These are phyloP conservation scores for Aromia moschata DNA, from an alignment of 2,888 invertebrate species.

Conservation along the genomic window DNA sequence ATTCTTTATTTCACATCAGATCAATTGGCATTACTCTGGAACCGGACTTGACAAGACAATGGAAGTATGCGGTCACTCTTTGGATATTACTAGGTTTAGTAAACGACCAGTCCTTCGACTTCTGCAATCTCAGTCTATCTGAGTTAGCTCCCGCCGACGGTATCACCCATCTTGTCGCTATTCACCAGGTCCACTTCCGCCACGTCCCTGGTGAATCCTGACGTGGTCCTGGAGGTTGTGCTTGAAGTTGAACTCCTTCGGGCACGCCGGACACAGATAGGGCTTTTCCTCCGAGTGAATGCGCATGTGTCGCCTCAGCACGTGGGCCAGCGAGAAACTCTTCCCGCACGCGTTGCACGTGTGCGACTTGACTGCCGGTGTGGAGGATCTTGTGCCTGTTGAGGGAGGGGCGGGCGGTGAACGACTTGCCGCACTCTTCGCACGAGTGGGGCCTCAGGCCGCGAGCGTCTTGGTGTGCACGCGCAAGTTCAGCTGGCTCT, in stretches of 20 bases:
- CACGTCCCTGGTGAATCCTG: constrained; percentile 27
- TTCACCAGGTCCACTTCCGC: no score
- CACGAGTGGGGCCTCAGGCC: constrained; percentile 36
- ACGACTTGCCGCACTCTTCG: constrained; percentile 32
- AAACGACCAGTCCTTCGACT: no score
- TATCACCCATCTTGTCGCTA: no score
- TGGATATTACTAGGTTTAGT: no score
- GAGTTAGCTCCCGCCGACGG: no score
- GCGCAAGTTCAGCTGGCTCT: neutral
- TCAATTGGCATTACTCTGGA: no score
- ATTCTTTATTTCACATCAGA: no score
- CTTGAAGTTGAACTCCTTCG: constrained; percentile 34
- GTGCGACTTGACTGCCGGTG: constrained; percentile 28
- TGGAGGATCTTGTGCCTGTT: constrained; percentile 34
- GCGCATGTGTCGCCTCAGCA: constrained; percentile 30
- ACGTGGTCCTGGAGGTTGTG: constrained; percentile 32
- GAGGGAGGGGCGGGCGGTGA: constrained; percentile 25
- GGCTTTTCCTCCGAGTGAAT: constrained; percentile 32
- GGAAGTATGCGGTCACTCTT: no score
- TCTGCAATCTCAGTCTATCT: no score
- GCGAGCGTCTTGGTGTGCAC: constrained; percentile 25
- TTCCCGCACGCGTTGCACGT: constrained; percentile 33
- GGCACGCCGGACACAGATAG: constrained; percentile 29
- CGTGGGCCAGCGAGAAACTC: constrained; percentile 29
- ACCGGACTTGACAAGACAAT: no score